phyloP scores from a whole-genome alignment of 2,888 invertebrate species.

The Phytoseiulus persimilis region DNA sequence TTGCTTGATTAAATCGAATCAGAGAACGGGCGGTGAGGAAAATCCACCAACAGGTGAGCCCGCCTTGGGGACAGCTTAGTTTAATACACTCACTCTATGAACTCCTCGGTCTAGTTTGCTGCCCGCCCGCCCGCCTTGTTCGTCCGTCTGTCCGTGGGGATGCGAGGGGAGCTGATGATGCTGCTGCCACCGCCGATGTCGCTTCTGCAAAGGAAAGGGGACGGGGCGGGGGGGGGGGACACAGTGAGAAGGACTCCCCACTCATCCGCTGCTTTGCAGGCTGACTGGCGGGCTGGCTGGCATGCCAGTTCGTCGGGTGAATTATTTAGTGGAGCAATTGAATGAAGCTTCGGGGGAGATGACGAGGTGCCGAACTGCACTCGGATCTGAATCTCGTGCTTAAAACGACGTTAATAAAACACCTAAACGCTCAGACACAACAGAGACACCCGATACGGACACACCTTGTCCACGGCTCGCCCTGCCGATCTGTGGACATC shows the following conservation, averaged over 20 bases:
- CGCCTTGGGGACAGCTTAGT: background rate
- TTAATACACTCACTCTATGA: slow-evolving; percentile 5
- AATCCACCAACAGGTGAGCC: background rate
- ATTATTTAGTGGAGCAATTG: background rate
- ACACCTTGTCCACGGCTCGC: background rate
- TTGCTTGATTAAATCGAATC: slow-evolving; percentile 26
- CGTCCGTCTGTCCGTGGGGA: background rate
- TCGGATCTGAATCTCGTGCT: background rate
- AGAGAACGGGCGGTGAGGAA: background rate
- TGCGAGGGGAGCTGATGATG: background rate
- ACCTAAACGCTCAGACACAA: background rate
- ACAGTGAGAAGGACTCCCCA: background rate
- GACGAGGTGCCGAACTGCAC: background rate
- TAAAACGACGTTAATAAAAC: background rate
- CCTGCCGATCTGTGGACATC: too few relatives aligned
- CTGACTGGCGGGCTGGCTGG: background rate
- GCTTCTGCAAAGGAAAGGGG: background rate
- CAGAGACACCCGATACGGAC: background rate
- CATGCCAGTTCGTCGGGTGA: background rate
- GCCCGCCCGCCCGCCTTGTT: background rate
- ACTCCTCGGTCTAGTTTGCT: background rate
- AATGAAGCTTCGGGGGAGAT: background rate
- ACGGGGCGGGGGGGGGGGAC: background rate
- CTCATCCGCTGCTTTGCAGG: background rate
- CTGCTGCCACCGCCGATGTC: background rate